Evolutionary conservation across 92 coral and sea anemone genomes (phyloP).

Genomic region (Porites lobata): DNA sequence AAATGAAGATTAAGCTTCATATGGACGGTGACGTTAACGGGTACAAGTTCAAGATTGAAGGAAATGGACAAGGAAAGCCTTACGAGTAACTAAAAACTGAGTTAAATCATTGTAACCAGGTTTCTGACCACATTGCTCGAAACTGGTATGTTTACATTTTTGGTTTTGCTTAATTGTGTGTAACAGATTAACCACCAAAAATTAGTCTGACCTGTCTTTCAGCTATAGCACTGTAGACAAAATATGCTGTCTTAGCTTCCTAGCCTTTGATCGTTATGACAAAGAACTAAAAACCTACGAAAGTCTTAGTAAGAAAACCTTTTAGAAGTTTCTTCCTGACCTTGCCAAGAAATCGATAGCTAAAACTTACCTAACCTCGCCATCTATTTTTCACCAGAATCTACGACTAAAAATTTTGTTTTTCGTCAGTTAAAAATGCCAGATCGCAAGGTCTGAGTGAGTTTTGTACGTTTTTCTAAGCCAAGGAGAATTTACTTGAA

Average conservation of each 20-base stretch:
- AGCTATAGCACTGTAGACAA: too few species aligned
- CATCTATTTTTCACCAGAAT: background rate
- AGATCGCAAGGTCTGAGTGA: background rate
- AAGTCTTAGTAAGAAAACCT: too few species aligned
- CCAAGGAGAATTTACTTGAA: too few species aligned
- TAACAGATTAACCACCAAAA: too few species aligned
- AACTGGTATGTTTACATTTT: background rate
- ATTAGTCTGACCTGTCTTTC: too few species aligned
- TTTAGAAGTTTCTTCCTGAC: background rate
- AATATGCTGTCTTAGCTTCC: too few species aligned
- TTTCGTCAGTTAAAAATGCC: background rate
- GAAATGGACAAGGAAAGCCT: constrained; percentile 29
- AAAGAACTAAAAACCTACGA: too few species aligned
- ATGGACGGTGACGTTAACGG: background rate
- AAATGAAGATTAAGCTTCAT: background rate
- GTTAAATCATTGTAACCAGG: too few species aligned
- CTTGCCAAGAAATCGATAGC: background rate
- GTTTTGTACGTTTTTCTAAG: too few species aligned
- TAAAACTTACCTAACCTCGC: background rate
- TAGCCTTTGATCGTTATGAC: too few species aligned
- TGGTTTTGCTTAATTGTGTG: background rate
- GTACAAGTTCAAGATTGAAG: constrained; percentile 17
- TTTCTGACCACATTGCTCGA: background rate
- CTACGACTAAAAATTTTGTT: background rate
- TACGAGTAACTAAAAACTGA: background rate